Evolutionary conservation across 2,888 invertebrate genomes (phyloP).

Genomic region (Melanostoma scalare): DNA sequence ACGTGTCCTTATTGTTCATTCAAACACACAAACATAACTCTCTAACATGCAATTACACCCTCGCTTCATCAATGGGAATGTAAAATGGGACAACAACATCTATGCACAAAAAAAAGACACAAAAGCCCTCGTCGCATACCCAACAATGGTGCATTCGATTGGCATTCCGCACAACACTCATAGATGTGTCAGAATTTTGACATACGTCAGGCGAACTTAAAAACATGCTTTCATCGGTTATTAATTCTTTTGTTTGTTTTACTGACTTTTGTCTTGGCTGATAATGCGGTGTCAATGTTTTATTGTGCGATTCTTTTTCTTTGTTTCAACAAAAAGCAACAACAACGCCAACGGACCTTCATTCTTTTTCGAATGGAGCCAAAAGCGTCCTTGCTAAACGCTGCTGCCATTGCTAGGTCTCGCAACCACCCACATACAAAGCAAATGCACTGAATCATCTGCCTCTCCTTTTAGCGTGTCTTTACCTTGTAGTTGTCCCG

Average conservation of each 20-base stretch:
- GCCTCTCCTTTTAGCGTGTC: constrained; percentile 28
- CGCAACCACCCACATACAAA: constrained; percentile 36
- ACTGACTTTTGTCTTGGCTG: constrained; percentile 32
- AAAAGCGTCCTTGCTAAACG: constrained; percentile 59
- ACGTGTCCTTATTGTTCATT: constrained; percentile 19
- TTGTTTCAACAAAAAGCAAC: constrained; percentile 35
- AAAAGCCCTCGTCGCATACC: not conserved
- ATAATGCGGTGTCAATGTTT: constrained; percentile 51
- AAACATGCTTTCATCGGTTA: constrained; percentile 38
- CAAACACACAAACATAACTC: constrained; percentile 28
- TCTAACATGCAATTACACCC: constrained; percentile 53
- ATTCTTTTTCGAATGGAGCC: constrained; percentile 12
- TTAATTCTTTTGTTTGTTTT: constrained; percentile 46
- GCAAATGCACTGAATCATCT: constrained; percentile 53
- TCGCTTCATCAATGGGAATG: constrained; percentile 21
- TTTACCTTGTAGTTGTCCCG: constrained; percentile 22
- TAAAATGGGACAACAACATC: constrained; percentile 27
- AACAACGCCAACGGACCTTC: constrained; percentile 26
- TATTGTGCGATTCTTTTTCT: constrained; percentile 29
- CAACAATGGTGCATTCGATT: constrained; percentile 19
- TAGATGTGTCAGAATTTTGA: constrained; percentile 39
- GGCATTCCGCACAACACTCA: constrained; percentile 29
- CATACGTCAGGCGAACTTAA: constrained; percentile 40
- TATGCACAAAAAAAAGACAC: not conserved
- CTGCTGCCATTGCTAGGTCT: constrained; percentile 21